Evolutionary conservation across 1,140 invertebrate species (phyloP), one percentile per base, ranked within the genome.

Genomic region (Hypsibius dujardini): DNA sequence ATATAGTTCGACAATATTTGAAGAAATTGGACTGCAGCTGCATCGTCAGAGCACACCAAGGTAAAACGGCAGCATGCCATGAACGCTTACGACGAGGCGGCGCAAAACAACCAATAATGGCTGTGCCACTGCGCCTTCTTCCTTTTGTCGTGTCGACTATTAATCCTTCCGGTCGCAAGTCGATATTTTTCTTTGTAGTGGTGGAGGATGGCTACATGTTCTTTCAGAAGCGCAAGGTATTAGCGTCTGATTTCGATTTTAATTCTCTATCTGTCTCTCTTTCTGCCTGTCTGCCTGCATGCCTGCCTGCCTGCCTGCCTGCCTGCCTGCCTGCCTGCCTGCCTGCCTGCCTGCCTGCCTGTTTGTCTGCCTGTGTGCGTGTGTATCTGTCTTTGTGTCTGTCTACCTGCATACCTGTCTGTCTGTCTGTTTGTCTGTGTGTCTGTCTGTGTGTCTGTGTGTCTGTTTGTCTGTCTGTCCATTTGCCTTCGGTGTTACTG

Each of bases 11-110:
- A 73, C 94, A 95, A 82, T 96, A 96, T 83, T 81, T 96, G 75
- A 89, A 91, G 78, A 89, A 92, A 80, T 92, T 95, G 81, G 87
- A 90, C 78, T 89, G 95, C 80, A 92, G 95, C 83, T 84, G 96
- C 73, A 95, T 98, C 77, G 95, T 92, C 79, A 85, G 94, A 76
- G 93, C 93, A 50, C 94, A 98, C 84, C 93, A 67, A 67, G 62
- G 62, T 67, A 56, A 7, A n/a, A n/a, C 7, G 7, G 7, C 7
- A 56, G 7, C n/a, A n/a, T 7, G 50, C 50, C 7, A n/a, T n/a
- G 50, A 56, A 28, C 28, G 28, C 28, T 28, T 28, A 28, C 28
- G 28, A 28, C 28, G 28, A 28, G 28, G 7, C 7, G 50, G n/a
- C 7, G 50, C 7, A n/a, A 56, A 56, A 56, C 7, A 56, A 56